Base-by-base conservation (phyloP, 2,797 vertebrate genomes). In the Sebastolobus altivelis region DNA sequence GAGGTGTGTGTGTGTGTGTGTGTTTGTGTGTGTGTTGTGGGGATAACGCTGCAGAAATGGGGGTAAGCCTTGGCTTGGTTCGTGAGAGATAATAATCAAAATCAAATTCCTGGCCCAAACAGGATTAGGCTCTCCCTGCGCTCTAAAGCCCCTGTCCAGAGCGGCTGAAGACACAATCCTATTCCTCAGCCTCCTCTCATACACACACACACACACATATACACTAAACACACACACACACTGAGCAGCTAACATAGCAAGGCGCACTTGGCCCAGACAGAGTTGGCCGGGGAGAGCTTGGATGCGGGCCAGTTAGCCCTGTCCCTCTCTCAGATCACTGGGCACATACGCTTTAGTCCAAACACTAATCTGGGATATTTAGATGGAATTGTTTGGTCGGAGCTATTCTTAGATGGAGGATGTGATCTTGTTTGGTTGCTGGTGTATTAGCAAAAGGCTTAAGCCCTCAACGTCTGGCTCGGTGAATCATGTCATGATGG, bases 41-140 rank as follows among this genome's bases (percentile, higher is more conserved):
- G 89, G 89, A 88, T 93, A 93, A 92, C 74, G 35, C 84, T 72
- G 86, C 81, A 86, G 88, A 92, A 91, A 92, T 89, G 90, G 87
- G 93, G 91, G 87, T 95, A 94, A 95, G 90, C 94, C 79, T 80
- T 77, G 80, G 89, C 90, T 92, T 90, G 88, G 90, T 91, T 94
- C 86, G 84, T 84, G 87, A 92, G 94, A 93, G 95, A 95, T 95
- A 93, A 95, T 93, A 94, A 95, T 95, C 95, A 94, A 94, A 95
- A 94, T 95, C 93, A 93, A 93, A 95, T 94, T 95, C 93, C 93
- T 91, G 88, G 89, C 92, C 91, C 92, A 94, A 93, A 95, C 93
- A 93, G 91, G 94, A 96, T 96, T 96, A 94, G 89, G 87, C 87
- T 91, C 92, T 92, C 91, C 82, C 88, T 56, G 67, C 61, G 71